Percentiles rank a stretch among this genome's conserved stretches.
phyloP scores from a whole-genome alignment of 2,113 vertebrate genomes.

The Paramisgurnus dabryanus region DNA sequence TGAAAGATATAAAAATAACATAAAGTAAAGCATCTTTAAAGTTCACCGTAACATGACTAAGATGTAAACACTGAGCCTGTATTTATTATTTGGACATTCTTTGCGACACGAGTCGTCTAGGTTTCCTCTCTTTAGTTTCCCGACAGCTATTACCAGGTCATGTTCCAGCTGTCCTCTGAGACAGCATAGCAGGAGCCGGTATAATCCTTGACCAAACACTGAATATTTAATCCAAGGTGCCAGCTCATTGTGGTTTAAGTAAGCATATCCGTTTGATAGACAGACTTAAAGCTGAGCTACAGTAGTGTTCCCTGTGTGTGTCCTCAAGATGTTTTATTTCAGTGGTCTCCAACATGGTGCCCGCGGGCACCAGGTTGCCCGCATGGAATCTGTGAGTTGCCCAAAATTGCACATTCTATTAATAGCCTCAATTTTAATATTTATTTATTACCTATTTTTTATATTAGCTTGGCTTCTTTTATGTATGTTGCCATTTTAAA shows the following conservation, averaged over 20 bases:
- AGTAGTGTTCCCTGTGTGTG: not conserved
- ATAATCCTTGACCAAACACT: constrained; percentile 74
- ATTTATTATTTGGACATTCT: constrained; percentile 22
- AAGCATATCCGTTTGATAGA: constrained; percentile 37
- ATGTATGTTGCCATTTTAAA: too few relatives aligned
- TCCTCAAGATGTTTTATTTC: not conserved
- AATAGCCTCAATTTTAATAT: not conserved
- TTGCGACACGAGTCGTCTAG: constrained; percentile 60
- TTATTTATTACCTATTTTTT: not conserved
- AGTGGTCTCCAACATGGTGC: too few relatives aligned
- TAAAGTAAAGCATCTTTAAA: too few relatives aligned
- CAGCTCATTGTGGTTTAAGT: constrained; percentile 54
- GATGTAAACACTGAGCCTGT: not conserved
- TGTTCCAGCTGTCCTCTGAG: constrained; percentile 69
- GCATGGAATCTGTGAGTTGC: too few relatives aligned
- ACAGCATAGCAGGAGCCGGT: constrained; percentile 57
- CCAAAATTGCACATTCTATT: too few relatives aligned
- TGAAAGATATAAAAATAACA: too few relatives aligned
- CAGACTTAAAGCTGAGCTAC: constrained; percentile 46
- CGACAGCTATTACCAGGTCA: constrained; percentile 68
- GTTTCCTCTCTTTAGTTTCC: constrained; percentile 69
- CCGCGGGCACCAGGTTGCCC: too few relatives aligned
- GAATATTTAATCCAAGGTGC: constrained; percentile 72
- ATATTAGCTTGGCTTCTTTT: too few relatives aligned
- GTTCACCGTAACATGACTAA: too few relatives aligned